Base-by-base conservation (phyloP, 2,888 invertebrate species). In the Zootermopsis nevadensis region DNA sequence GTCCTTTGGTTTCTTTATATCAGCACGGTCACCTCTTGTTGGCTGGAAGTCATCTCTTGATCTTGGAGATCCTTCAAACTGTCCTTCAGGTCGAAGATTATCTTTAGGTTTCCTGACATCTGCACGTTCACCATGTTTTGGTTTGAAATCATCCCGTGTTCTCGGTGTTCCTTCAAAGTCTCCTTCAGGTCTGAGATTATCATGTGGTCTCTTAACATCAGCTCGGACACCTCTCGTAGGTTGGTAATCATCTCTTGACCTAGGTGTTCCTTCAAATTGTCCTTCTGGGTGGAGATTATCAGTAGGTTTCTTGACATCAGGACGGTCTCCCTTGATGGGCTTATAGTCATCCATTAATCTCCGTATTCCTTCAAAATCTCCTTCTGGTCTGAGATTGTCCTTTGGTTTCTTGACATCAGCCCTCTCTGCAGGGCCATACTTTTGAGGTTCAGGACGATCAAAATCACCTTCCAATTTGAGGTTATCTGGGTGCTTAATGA, bases 21-120 rank as follows among this genome's bases (percentile, higher is more conserved):
- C 87, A 83, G 88, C 89, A 48, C 90, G 87, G 84, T 92, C 91
- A 27, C 90, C 91, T 30, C 42, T 42, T 30, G 67, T 24, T 6
- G 87, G 91, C 0, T 89, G 88, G n/a, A n/a, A 77, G 22, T 81
- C 79, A 27, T 84, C 84, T 85, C 84, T 53, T 2, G 55, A 74
- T 31, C 69, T 38, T 80, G 83, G 82, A 2, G 81, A 74, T 30
- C 85, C 72, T 67, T 74, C 83, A n/a, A 48, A 86, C 84, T 90
- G 91, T 2, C 94, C 95, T 88, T 94, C 94, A 91, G 94, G 92
- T 87, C 91, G 92, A 1, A 94, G 89, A 42, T 87, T 86, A 30
- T 85, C 85, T 6, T 60, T 72, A 33, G 76, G 85, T 69, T 82
- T 86, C 83, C 67, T 87, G 84, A 66, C 86, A 86, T n/a, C 80